A percentile compares a stretch with the other conserved stretches of the same genome.
phyloP scores from a whole-genome alignment of 35 echinoderm and acorn worm genomes.

The Strongylocentrotus purpuratus region DNA sequence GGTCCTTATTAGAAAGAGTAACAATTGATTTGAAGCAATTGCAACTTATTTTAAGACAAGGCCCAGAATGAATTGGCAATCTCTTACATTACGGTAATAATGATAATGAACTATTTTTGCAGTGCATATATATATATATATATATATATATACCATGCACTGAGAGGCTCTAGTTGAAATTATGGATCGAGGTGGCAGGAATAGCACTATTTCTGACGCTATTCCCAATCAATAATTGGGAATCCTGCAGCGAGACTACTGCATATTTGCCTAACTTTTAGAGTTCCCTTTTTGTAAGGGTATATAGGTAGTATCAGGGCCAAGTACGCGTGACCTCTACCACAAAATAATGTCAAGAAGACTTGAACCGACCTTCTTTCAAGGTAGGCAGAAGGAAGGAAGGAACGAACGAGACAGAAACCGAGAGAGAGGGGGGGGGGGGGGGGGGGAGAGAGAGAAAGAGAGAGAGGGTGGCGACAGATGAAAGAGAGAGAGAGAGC shows the following conservation, averaged over 20 bases:
- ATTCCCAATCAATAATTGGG: too few relatives aligned
- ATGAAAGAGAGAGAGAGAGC: background rate
- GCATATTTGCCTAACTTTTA: background rate
- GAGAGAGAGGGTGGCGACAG: background rate
- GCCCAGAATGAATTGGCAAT: too few relatives aligned
- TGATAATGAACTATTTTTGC: too few relatives aligned
- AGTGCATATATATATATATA: too few relatives aligned
- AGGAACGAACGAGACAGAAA: background rate
- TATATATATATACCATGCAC: too few relatives aligned
- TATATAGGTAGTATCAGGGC: slow-evolving; percentile 5
- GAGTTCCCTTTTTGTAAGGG: background rate
- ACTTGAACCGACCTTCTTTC: background rate
- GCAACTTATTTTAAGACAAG: too few relatives aligned
- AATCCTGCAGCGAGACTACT: background rate
- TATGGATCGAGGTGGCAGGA: too few relatives aligned
- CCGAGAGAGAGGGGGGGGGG: background rate
- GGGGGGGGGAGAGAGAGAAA: background rate
- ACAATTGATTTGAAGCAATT: too few relatives aligned
- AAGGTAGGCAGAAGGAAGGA: background rate
- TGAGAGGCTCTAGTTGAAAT: too few relatives aligned
- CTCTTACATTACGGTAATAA: too few relatives aligned
- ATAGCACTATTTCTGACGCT: too few relatives aligned
- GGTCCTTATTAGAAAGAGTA: too few relatives aligned
- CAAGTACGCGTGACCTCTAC: background rate
- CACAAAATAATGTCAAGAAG: background rate